Base-by-base conservation (phyloP, 2,888 invertebrate species). In the Anaspis maculata region DNA sequence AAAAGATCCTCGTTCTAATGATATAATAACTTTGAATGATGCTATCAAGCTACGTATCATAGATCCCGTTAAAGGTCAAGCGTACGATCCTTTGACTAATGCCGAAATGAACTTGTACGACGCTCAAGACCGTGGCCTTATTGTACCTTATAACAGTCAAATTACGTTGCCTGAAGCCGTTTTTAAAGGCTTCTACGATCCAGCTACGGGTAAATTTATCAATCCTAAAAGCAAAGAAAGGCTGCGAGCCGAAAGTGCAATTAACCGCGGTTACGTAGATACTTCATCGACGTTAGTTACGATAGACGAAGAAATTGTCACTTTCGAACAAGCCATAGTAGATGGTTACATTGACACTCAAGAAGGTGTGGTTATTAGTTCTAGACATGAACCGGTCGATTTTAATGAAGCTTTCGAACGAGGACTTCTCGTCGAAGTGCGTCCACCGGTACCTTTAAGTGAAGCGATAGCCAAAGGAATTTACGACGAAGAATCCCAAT, bases 171-270 rank as follows among this genome's bases (percentile, higher is more conserved):
- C 87, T 1, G 89, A 90, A 67, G 91, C 91, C 2, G 82, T 92
- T n/a, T 84, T 84, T 54, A 83, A 86, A 65, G 90, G 90, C n/a
- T 77, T 86, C 42, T 91, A 90, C 56, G 88, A 94, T 68, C 82
- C 85, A 0, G 75, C 77, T 50, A 80, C 83, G 19, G 90, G 91
- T 27, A 79, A 83, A 54, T 85, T 89, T 56, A 80, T 80, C 21
- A 83, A 84, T 59, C 81, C 86, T 2, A 74, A 78, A 51, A 83
- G 80, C n/a, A 79, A 80, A 49, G 84, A 85, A 61, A 80, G 83
- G 58, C 65, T 90, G 40, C 78, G 81, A 44, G 81, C 87, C 30
- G 83, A 87, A 63, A 78, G 83, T 50, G 91, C 92, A 32, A 83
- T 91, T 54, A 79, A 79, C 56, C 78, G 83, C 54, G 88, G 88